phyloP scores from a whole-genome alignment of 1,140 invertebrate species.

The Batillaria attramentaria region DNA sequence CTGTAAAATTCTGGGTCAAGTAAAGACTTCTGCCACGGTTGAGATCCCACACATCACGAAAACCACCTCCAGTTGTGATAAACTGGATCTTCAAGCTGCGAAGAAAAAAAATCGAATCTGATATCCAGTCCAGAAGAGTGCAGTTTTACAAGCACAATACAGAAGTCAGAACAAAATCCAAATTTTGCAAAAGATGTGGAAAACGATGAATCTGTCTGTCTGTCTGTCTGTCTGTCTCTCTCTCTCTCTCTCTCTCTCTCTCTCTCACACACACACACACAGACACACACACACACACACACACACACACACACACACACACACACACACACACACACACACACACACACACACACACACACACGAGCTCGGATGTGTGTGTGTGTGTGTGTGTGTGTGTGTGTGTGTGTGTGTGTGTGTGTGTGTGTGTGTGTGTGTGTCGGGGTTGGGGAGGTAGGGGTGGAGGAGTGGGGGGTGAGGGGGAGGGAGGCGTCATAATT shows the following conservation, averaged over 20 bases:
- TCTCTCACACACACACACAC: not conserved
- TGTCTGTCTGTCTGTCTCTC: too few relatives aligned
- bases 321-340: not conserved
- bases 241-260: too few relatives aligned
- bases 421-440: not conserved
- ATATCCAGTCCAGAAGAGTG: too few relatives aligned
- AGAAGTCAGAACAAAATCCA: too few relatives aligned
- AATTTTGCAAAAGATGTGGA: not conserved
- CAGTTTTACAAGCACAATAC: too few relatives aligned
- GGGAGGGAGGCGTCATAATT: not conserved
- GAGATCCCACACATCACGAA: too few relatives aligned
- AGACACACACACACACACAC: not conserved
- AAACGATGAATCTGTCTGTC: not conserved
- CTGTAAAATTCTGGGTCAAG: too few relatives aligned
- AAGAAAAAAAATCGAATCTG: too few relatives aligned
- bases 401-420: not conserved
- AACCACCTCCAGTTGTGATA: too few relatives aligned
- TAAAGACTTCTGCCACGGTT: too few relatives aligned
- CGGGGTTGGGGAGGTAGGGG: not conserved
- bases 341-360: not conserved
- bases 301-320: not conserved
- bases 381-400: not conserved
- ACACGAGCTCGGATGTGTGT: not conserved
- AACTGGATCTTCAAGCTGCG: too few relatives aligned
- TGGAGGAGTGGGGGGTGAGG: not conserved